phyloP scores from a whole-genome alignment of 2,888 invertebrate genomes.

The Drosophila lacicola region DNA sequence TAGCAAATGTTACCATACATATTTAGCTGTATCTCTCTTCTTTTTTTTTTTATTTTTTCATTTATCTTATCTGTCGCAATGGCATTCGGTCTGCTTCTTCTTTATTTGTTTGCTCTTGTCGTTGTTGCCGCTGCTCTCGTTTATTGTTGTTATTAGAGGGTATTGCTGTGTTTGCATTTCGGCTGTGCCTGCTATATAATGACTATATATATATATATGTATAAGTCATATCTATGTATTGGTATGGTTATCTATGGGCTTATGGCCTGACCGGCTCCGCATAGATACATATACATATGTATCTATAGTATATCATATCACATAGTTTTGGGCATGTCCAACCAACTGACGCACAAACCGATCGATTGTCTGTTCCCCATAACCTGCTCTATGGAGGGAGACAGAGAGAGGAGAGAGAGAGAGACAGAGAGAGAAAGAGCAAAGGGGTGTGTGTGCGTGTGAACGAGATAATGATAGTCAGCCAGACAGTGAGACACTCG shows the following conservation, averaged over 20 bases:
- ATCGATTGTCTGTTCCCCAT: constrained; percentile 41
- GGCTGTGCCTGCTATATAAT: constrained; percentile 41
- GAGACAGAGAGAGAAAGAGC: not conserved
- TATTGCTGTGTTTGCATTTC: constrained; percentile 56
- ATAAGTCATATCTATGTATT: constrained; percentile 4
- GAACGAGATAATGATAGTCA: not conserved
- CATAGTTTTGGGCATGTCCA: constrained; percentile 19
- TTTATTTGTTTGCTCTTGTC: constrained; percentile 16
- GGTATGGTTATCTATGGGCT: constrained; percentile 4
- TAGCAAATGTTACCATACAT: not conserved
- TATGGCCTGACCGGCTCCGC: constrained; percentile 6
- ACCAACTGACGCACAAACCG: constrained; percentile 51
- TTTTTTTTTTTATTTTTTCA: constrained; percentile 10
- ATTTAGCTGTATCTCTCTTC: constrained; percentile 5
- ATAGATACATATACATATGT: not conserved
- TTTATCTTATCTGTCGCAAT: constrained; percentile 37
- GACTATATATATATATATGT: constrained; percentile 11
- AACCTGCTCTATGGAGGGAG: constrained; percentile 1
- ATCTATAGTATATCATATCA: constrained; percentile 8
- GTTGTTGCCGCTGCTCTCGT: constrained; percentile 27
- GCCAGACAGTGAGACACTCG: constrained; percentile 16
- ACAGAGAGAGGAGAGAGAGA: not conserved
- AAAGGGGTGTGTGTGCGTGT: no score
- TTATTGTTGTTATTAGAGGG: constrained; percentile 56
- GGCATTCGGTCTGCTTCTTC: constrained; percentile 27